Conservation (phyloP, 2,888 invertebrate genomes). For the Celastrina argiolus region DNA sequence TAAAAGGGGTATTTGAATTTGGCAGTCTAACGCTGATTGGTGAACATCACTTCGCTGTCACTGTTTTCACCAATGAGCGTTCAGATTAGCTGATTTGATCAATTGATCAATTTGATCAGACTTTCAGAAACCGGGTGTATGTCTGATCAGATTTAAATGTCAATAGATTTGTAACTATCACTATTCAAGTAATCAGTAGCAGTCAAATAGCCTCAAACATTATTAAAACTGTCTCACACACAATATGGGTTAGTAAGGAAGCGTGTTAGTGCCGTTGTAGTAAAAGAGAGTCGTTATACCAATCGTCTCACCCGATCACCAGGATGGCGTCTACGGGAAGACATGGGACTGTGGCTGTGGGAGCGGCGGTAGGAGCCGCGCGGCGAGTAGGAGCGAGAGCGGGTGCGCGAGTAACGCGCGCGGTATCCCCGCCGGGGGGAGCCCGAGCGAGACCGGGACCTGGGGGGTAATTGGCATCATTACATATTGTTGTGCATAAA, state of each 20-base stretch:
- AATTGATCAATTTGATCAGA: too few species aligned
- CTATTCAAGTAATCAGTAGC: too few species aligned
- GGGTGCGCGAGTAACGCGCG: slow-evolving; percentile 81
- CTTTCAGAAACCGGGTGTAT: too few species aligned
- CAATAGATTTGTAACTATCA: too few species aligned
- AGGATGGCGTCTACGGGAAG: slow-evolving; percentile 85
- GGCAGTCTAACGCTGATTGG: too few species aligned
- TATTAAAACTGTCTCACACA: neutral
- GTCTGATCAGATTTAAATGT: too few species aligned
- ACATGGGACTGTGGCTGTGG: slow-evolving; percentile 89
- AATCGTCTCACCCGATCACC: slow-evolving; percentile 81
- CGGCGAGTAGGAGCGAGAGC: slow-evolving; percentile 81
- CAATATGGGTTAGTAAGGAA: neutral
- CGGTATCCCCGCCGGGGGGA: slow-evolving; percentile 70
- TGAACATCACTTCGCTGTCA: too few species aligned
- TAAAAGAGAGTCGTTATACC: slow-evolving; percentile 32
- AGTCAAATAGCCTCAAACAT: too few species aligned
- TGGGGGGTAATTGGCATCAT: slow-evolving; percentile 32
- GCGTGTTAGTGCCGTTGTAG: slow-evolving; percentile 17
- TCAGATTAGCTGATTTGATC: too few species aligned
- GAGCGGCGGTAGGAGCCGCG: slow-evolving; percentile 79
- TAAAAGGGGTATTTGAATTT: too few species aligned
- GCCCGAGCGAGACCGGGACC: slow-evolving; percentile 79
- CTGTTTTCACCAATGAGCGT: too few species aligned
- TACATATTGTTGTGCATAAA: too few species aligned